These are phyloP conservation scores for Athene noctua DNA, from an alignment of 2,113 vertebrate species.

Conservation along the genomic window DNA sequence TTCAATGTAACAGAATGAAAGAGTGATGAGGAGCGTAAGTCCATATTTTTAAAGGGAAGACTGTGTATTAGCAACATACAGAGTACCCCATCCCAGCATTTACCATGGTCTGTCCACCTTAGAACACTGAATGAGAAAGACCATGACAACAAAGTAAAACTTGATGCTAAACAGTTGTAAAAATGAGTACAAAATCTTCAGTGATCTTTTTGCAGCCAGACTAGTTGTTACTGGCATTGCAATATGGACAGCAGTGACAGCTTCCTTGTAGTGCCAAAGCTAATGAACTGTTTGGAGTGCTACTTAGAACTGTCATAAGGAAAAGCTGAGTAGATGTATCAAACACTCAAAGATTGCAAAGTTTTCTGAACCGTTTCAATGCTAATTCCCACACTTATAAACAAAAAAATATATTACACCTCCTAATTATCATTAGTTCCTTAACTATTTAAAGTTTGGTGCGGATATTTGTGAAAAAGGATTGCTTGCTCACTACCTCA, in stretches of 20 bases:
- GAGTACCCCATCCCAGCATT: neutral
- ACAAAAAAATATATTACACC: neutral
- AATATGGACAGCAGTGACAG: neutral
- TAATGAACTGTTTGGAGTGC: neutral
- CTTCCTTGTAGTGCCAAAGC: neutral
- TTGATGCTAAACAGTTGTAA: neutral
- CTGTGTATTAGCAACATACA: neutral
- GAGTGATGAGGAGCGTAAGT: neutral
- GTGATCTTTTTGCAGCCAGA: neutral
- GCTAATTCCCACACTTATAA: neutral
- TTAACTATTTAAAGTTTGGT: neutral
- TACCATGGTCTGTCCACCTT: neutral
- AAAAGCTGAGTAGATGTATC: neutral
- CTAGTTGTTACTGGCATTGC: neutral
- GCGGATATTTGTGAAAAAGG: neutral
- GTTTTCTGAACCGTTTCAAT: neutral
- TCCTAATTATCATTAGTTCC: neutral
- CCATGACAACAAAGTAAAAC: neutral
- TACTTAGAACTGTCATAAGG: neutral
- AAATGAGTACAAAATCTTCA: neutral
- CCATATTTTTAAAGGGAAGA: neutral
- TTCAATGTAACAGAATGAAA: conserved; percentile 63
- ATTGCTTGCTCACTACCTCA: neutral
- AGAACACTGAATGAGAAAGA: neutral
- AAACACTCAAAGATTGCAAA: neutral